Evolutionary conservation across 2,113 vertebrate species (phyloP), one percentile per base, ranked within the genome.

Genomic region (Tachuris rubrigastra): DNA sequence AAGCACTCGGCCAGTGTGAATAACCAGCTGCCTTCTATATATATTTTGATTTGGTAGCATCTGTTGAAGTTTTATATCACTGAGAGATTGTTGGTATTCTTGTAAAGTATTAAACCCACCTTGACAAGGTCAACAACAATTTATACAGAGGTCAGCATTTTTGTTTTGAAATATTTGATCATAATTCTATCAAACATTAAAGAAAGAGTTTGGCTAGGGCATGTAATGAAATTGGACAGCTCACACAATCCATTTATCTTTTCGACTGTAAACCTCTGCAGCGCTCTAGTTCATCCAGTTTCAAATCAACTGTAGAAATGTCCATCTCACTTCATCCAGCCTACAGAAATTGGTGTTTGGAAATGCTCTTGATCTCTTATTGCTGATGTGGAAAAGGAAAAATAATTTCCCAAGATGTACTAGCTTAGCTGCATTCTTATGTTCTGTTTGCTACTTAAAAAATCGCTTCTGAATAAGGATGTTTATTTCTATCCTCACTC

Each of bases 61-160:
- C 87, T 96, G 94, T 81, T 93, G 77, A 85, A 95, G 89, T 82
- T 97, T 94, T 93, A 62, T 95, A 86, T 95, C 94, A 80, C 78
- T 50, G 83, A 69, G 63, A 90, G 93, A 58, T 77, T 92, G 95
- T 68, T 93, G 76, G 69, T 94, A 60, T 93, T 89, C 82, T 87
- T 95, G 93, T 92, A 52, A 87, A 96, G 91, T 77, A 68, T 85
- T 79, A 91, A 93, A 93, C 76, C 85, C 85, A 77, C 91, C 83
- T 89, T 93, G 93, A 96, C 96, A 96, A 96, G 96, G 96, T 92
- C 91, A 96, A 95, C 94, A 96, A 94, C 80, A 95, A 85, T 95
- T 93, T 93, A 90, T 89, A 93, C 49, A 75, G 89, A 95, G 95
- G 93, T 96, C 90, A 96, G 93, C 93, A 75, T 93, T 96, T 95